Percentiles rank a stretch among this genome's conserved stretches.
These are phyloP conservation scores for Smutsia temminckii DNA, from an alignment of 2,797 vertebrate genomes.

Conservation along the genomic window DNA sequence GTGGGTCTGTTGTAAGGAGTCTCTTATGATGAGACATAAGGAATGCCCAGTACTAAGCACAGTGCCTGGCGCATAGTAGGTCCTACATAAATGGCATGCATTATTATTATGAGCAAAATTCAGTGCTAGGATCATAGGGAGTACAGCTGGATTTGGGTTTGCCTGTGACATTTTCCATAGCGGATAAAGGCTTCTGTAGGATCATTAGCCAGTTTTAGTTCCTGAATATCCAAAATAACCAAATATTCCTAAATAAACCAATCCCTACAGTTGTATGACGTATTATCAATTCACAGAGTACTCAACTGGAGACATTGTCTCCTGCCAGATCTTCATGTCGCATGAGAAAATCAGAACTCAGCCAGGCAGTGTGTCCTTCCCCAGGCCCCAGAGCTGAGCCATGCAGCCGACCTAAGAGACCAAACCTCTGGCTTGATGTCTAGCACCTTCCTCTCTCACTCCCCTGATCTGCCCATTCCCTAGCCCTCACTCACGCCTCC, in stretches of 20 bases:
- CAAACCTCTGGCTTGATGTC: neutral
- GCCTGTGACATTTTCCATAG: neutral
- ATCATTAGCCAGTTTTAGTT: neutral
- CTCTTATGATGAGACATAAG: too few relatives aligned
- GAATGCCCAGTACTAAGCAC: neutral
- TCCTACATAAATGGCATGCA: neutral
- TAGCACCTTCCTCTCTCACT: neutral
- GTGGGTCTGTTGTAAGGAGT: neutral
- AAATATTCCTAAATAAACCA: neutral
- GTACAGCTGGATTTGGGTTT: neutral
- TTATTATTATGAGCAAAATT: neutral
- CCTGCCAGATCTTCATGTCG: neutral
- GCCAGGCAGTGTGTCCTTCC: neutral
- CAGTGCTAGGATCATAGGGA: neutral
- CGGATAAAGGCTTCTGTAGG: neutral
- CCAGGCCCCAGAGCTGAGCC: neutral
- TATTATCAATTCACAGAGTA: neutral
- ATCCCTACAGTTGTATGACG: neutral
- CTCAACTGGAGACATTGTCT: rapidly evolving
- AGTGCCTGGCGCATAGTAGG: neutral
- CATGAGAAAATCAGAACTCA: neutral
- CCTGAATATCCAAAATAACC: neutral
- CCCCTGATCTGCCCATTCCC: neutral
- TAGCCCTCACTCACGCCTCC: rapidly evolving
- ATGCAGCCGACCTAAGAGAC: neutral